These are phyloP conservation scores for Drosophila sucinea DNA, from an alignment of 1,140 invertebrate species.

Conservation along the genomic window DNA sequence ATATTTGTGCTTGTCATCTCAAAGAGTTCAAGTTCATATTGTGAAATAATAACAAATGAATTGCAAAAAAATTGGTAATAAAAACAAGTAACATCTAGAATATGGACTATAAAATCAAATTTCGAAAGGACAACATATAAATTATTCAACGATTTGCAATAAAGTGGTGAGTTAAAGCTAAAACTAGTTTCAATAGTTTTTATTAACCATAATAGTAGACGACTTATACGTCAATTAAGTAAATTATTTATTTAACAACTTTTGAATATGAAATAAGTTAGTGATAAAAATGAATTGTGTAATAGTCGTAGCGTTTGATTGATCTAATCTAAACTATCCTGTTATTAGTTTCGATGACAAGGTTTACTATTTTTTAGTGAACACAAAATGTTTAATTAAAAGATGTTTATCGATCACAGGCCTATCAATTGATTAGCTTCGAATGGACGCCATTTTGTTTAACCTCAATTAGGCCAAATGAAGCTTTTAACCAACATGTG, in stretches of 20 bases:
- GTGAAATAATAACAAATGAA: constrained; percentile 65
- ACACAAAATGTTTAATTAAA: background rate
- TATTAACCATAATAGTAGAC: background rate
- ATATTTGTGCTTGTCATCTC: constrained; percentile 34
- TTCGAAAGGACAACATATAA: constrained; percentile 12
- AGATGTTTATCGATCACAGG: background rate
- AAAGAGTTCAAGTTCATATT: constrained; percentile 57
- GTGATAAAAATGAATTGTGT: background rate
- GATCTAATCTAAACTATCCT: background rate
- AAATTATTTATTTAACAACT: background rate
- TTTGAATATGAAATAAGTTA: background rate
- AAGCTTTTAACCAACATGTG: constrained; percentile 19
- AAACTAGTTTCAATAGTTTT: background rate
- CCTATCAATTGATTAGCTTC: constrained; percentile 26
- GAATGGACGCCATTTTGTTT: constrained; percentile 16
- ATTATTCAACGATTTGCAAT: constrained; percentile 8
- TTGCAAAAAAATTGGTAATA: constrained; percentile 44
- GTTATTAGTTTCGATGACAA: too few relatives aligned
- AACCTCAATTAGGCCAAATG: constrained; percentile 28
- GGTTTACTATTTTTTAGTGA: too few relatives aligned
- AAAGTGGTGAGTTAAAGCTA: constrained; percentile 7
- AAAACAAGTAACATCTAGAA: constrained; percentile 13
- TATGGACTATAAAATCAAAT: constrained; percentile 14
- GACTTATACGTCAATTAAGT: background rate
- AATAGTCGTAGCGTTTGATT: background rate